Evolutionary conservation across 1,140 invertebrate species (phyloP), one percentile per base, ranked within the genome.

Genomic region (Colletes latitarsis): DNA sequence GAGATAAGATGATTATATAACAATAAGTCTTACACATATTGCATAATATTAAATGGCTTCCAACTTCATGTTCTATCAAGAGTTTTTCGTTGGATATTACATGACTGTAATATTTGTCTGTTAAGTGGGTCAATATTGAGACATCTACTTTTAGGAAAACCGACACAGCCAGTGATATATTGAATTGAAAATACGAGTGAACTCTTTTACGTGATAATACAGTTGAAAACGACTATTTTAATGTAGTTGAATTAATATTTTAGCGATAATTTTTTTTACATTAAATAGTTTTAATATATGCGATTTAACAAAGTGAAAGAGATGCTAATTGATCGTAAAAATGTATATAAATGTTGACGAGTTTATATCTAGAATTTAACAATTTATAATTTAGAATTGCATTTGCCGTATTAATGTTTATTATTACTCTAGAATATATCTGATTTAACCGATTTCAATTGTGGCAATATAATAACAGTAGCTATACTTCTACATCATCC

Each of bases 21-120:
- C 30, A 81, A 69, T 67, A 80, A 58, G 63, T 76, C 73, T 19
- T 66, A 76, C 15, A n/a, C n/a, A 49, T 62, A 63, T 81, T 69
- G 53, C 73, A 81, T 76, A 67, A 81, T 81, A 55, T 75, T 76
- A 77, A 63, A 77, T 76, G 73, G 66, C 79, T 81, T 81, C 64
- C 73, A 81, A 68, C 30, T 68, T 63, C 30, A 75, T 52, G 19
- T 81, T 69, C 39, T 69, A 43, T 76, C 21, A 76, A 55, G 30
- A 49, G 17, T 75, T 68, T 57, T 74, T 68, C 41, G 9, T n/a
- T 43, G 46, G 6, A 49, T 49, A n/a, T 67, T 75, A 39, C 57
- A n/a, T 30, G 41, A 62, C 17, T 52, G 8, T 49, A 49, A 49
- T 49, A 49, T 49, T 10, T 49, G 14, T 39, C 8, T 67, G 67